Percentiles rank a stretch among this genome's conserved stretches.
Evolutionary conservation across 2,797 vertebrate genomes (phyloP).

Genomic region (Buphagus erythrorhynchus): DNA sequence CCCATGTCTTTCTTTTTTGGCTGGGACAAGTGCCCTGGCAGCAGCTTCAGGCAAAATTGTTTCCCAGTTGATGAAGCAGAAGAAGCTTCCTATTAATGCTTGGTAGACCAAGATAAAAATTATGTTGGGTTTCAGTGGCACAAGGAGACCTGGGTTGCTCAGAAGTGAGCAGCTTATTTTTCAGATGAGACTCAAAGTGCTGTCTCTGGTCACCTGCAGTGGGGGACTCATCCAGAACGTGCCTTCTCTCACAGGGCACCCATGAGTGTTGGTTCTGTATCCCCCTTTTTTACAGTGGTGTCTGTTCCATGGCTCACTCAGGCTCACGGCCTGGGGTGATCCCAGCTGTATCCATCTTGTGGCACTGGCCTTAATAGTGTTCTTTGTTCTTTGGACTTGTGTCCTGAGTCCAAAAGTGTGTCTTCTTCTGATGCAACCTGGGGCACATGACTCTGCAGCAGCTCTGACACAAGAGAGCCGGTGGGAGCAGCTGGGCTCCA

Average conservation of each 20-base stretch:
- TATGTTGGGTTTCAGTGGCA: background rate
- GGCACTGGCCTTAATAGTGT: background rate
- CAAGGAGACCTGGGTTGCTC: background rate
- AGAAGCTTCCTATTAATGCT: background rate
- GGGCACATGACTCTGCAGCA: background rate
- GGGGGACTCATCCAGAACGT: accelerated
- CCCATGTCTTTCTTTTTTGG: background rate
- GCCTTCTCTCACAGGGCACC: background rate
- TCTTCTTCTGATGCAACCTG: background rate
- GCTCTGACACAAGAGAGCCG: accelerated
- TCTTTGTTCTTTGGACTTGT: background rate
- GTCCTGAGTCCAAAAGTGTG: accelerated
- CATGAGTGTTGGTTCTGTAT: accelerated
- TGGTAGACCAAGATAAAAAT: background rate
- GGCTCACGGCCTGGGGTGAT: accelerated
- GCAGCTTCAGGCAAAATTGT: background rate
- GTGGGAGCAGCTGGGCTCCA: background rate
- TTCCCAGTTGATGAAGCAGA: background rate
- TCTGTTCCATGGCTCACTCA: background rate
- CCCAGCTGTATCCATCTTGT: background rate
- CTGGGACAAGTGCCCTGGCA: background rate
- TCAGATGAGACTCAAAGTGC: background rate
- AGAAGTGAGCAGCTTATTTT: background rate
- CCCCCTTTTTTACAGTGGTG: accelerated
- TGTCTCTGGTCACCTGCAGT: background rate